phyloP scores from a whole-genome alignment of 2,888 invertebrate genomes.

The Acanthosepion lycidas region DNA sequence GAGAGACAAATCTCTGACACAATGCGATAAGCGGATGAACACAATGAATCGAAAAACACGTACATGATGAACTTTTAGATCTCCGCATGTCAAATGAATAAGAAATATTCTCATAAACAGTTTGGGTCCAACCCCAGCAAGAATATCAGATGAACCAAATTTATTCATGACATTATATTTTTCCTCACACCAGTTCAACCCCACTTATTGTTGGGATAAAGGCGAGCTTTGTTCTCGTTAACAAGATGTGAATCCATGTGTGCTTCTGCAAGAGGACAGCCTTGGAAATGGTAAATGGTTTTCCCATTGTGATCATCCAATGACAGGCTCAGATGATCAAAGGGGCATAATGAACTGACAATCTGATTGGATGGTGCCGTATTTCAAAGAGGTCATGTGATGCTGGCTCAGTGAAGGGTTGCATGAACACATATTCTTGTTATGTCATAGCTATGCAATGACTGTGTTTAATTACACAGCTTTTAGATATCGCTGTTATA shows the following conservation, averaged over 20 bases:
- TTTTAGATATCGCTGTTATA: background rate
- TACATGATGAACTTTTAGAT: background rate
- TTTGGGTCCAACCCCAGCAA: background rate
- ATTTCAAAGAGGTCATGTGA: constrained; percentile 33
- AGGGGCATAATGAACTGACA: background rate
- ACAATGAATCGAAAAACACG: background rate
- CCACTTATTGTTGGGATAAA: background rate
- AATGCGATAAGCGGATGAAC: background rate
- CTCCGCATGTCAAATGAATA: background rate
- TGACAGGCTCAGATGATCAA: constrained; percentile 22
- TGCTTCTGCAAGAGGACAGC: background rate
- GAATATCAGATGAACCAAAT: background rate
- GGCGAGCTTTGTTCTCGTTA: background rate
- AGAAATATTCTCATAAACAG: background rate
- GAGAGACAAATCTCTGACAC: background rate
- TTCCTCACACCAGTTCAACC: background rate
- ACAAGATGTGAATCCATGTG: constrained; percentile 33
- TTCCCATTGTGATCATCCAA: background rate
- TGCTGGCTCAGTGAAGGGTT: background rate
- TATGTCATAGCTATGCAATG: background rate
- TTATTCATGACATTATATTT: background rate
- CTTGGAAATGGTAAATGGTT: constrained; percentile 33
- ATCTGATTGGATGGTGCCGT: background rate
- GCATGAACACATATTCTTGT: background rate
- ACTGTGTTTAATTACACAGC: background rate